Percentiles rank a stretch among this genome's conserved stretches.
These are phyloP conservation scores for Drosophila quasianomalipes DNA, from an alignment of 2,888 invertebrate species.

Conservation along the genomic window DNA sequence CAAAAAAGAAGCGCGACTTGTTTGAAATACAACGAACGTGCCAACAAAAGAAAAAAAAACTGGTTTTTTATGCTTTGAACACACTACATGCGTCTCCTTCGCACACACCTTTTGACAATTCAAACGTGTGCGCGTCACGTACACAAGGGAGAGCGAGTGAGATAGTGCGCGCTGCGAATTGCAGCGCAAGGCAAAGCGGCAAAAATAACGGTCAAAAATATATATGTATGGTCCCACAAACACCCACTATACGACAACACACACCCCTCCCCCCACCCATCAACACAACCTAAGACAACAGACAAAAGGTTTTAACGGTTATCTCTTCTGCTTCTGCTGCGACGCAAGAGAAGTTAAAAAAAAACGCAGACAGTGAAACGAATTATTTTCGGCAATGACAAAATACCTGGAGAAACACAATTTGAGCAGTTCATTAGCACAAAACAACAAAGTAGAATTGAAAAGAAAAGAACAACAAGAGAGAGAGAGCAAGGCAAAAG, in stretches of 20 bases:
- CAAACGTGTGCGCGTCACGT: constrained; percentile 46
- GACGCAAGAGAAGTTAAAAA: constrained; percentile 44
- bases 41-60: constrained; percentile 54
- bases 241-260: constrained; percentile 50
- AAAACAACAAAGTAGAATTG: constrained; percentile 11
- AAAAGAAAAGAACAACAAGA: constrained; percentile 24
- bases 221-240: constrained; percentile 35
- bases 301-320: constrained; percentile 59
- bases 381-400: constrained; percentile 73
- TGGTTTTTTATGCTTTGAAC: constrained; percentile 59
- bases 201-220: constrained; percentile 74
- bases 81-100: constrained; percentile 56
- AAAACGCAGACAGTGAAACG: constrained; percentile 17
- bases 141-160: constrained; percentile 24
- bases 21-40: constrained; percentile 68
- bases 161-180: constrained; percentile 30
- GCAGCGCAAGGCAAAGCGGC: constrained; percentile 49
- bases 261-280: not conserved
- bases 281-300: constrained; percentile 69
- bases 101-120: constrained; percentile 19
- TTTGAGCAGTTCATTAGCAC: constrained; percentile 59
- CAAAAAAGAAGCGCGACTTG: constrained; percentile 74
- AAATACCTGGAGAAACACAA: constrained; percentile 56
- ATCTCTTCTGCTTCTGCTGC: constrained; percentile 17
- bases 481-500: constrained; percentile 38